Percentiles rank a stretch among this genome's conserved stretches.
Conservation (phyloP, 1,140 invertebrate genomes). For the Procambarus virginalis region DNA sequence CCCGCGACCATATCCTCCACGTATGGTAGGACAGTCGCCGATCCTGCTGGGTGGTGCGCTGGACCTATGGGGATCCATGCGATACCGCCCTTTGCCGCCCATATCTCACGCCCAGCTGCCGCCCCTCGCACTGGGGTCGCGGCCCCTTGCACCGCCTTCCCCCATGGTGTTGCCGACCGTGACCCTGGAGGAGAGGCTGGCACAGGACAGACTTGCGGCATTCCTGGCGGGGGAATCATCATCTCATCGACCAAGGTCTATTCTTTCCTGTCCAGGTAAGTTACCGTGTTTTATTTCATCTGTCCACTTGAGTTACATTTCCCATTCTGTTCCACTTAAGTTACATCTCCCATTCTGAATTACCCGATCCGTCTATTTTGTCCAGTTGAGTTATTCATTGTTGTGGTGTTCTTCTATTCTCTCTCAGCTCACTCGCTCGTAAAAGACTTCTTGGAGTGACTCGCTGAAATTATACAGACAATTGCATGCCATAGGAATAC, state of each 20-base stretch:
- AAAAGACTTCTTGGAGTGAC: too few relatives aligned
- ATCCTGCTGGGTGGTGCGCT: neutral
- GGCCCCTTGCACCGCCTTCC: neutral
- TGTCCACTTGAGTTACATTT: too few relatives aligned
- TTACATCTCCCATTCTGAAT: too few relatives aligned
- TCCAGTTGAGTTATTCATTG: too few relatives aligned
- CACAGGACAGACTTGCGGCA: slow-evolving; percentile 51
- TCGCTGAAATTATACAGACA: too few relatives aligned
- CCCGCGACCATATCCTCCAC: slow-evolving; percentile 3
- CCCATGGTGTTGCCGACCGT: slow-evolving; percentile 15
- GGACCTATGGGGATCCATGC: slow-evolving; percentile 12
- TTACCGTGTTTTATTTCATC: neutral
- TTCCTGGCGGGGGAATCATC: slow-evolving; percentile 36
- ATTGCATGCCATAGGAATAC: too few relatives aligned
- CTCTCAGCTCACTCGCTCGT: too few relatives aligned
- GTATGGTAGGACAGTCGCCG: slow-evolving; percentile 38
- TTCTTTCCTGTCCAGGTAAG: slow-evolving; percentile 56
- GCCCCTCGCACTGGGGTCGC: slow-evolving; percentile 47
- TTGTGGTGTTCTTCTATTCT: too few relatives aligned
- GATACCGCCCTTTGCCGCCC: neutral
- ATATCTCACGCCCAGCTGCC: slow-evolving; percentile 28
- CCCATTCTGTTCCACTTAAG: too few relatives aligned
- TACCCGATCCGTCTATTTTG: too few relatives aligned
- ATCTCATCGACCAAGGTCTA: slow-evolving; percentile 38
- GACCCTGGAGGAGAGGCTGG: slow-evolving; percentile 49